phyloP scores from a whole-genome alignment of 2,888 invertebrate species.

The Aspidapion aeneum region DNA sequence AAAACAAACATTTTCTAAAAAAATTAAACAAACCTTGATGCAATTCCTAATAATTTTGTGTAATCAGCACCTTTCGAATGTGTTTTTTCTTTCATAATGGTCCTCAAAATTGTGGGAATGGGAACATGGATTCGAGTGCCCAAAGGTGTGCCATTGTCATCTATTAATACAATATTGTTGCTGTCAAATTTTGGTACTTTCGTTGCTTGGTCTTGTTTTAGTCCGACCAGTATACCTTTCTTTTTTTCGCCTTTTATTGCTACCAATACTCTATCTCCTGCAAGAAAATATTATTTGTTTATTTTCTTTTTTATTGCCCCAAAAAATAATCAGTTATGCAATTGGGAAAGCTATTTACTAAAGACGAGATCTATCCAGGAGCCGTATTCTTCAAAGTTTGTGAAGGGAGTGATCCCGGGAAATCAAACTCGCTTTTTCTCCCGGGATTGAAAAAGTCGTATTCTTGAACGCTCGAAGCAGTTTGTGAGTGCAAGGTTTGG shows the following conservation, averaged over 20 bases:
- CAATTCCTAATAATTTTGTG: slow-evolving; percentile 87
- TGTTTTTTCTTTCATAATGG: slow-evolving; percentile 73
- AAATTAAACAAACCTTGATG: slow-evolving; percentile 79
- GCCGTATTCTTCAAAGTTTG: too few relatives aligned
- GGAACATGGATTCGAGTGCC: slow-evolving; percentile 96
- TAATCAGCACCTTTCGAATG: slow-evolving; percentile 83
- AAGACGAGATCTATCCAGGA: too few relatives aligned
- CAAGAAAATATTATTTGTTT: too few relatives aligned
- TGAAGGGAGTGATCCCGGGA: too few relatives aligned
- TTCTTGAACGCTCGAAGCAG: too few relatives aligned
- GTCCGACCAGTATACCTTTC: slow-evolving; percentile 85
- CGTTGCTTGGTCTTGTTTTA: slow-evolving; percentile 75
- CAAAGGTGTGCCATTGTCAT: slow-evolving; percentile 90
- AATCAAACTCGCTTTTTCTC: too few relatives aligned
- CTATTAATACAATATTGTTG: slow-evolving; percentile 94
- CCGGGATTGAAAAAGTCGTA: too few relatives aligned
- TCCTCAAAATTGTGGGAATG: slow-evolving; percentile 84
- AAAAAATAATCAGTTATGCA: too few relatives aligned
- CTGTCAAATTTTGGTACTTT: slow-evolving; percentile 90
- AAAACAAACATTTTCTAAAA: too few relatives aligned
- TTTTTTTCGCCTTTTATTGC: slow-evolving; percentile 96
- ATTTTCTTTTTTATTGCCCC: too few relatives aligned
- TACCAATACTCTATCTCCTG: slow-evolving; percentile 84
- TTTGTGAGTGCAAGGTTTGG: too few relatives aligned
- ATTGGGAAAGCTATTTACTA: too few relatives aligned